Base-by-base conservation (phyloP, 2,888 invertebrate genomes). In the Plagiodera versicolora region DNA sequence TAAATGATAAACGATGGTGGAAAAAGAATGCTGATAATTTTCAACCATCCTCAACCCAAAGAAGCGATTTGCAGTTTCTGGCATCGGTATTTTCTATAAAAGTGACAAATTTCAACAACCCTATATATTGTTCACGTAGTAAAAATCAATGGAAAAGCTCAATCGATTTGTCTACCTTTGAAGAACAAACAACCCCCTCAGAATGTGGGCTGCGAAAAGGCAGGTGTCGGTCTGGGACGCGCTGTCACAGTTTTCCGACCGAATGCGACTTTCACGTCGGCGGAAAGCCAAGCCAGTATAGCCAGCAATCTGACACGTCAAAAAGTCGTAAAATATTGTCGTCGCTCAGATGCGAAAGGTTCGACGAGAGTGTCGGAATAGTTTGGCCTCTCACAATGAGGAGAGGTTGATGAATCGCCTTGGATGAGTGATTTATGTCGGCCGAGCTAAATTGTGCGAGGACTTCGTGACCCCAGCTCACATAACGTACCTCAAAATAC, bases 321-420 rank as follows among this genome's bases (percentile, higher is more conserved):
- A 85, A 86, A 86, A 85, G 83, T 85, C 83, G 84, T 86, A 84
- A 86, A 86, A 86, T 86, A 86, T 86, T 82, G 85, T 82, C n/a
- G n/a, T n/a, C 81, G 80, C 79, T 79, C 79, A 81, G 81, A 81
- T 81, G 80, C 77, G 73, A 75, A 75, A 75, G 74, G 73, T 72
- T 73, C 69, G 74, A 69, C 70, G 70, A 72, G 55, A 6, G 66
- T 62, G 30, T 61, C 58, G 61, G 64, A 63, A 64, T 62, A 60
- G 62, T 64, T 63, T 58, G 60, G 63, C 62, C 63, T 57, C 58
- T 72, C 71, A 77, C 77, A 77, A 77, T 76, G 81, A 80, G n/a
- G n/a, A n/a, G n/a, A n/a, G 79, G 78, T 82, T 82, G 80, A 81
- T 80, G 80, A 79, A 81, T 81, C 79, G 80, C 73, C 73, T 72